Evolutionary conservation across 2,113 vertebrate species (phyloP), one percentile per base, ranked within the genome.

Genomic region (Marmota flaviventris): DNA sequence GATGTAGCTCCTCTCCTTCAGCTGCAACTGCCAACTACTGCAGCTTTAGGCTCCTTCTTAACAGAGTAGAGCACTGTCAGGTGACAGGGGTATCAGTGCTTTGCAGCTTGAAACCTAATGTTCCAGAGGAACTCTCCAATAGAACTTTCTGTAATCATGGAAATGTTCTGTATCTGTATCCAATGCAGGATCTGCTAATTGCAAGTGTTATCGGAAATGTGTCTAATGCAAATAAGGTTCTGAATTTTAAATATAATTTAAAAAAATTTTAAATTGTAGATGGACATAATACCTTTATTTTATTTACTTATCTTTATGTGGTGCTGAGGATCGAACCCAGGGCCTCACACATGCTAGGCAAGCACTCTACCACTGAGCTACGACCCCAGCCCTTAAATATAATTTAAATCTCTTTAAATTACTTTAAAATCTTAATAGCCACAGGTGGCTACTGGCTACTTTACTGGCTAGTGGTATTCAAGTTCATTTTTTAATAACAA

Each of bases 391-490:
- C 48, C 48, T 92, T 76, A 89, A 85, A 75, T 85, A 61, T 24
- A 61, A 61, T 9, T 61, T 51, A 61, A 61, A 24, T 61, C 18
- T 61, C 22, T 75, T 88, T 89, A 22, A 92, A 86, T 81, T 77
- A 78, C 88, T 92, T 78, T 89, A 45, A 73, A 67, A 89, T 75
- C 29, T 81, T 79, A 53, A 37, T 51, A 85, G 73, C 34, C 65
- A 85, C 58, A 81, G 13, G 20, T 73, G 90, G 73, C 63, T 51
- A 93, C 16, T 76, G 32, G 63, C 61, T 51, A 32, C 79, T 89
- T 8, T 67, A 42, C 0, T 69, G 13, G 58, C 84, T 56, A 75
- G 72, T 24, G 22, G 48, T 3, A 1, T 84, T 85, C 32, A 17
- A 81, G 78, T 82, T 79, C 37, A 67, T 3, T 32, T 86, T 87